Conservation (phyloP, 2,797 vertebrate species). For the Typhlichthys eigenmanni region DNA sequence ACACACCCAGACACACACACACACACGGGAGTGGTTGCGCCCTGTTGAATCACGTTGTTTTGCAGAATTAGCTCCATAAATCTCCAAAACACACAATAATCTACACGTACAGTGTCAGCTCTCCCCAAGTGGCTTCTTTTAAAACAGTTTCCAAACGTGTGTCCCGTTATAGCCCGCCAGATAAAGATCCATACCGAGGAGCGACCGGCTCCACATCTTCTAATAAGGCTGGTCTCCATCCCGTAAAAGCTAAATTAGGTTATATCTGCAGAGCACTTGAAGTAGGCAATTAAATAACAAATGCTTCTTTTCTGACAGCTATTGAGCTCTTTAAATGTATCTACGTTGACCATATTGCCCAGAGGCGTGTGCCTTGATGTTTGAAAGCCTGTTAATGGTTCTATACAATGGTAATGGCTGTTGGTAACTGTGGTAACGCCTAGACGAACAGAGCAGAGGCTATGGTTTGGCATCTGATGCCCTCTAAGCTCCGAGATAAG, state of each 20-base stretch:
- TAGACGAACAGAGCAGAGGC: not conserved
- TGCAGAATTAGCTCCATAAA: constrained; percentile 18
- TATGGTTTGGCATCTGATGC: constrained; percentile 27
- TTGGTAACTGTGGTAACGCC: constrained; percentile 33
- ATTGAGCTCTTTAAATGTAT: not conserved
- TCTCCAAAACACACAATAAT: constrained; percentile 12
- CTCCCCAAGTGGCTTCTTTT: no score
- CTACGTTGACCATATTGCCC: not conserved
- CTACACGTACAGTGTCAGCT: not conserved
- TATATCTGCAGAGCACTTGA: no score
- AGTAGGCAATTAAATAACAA: no score
- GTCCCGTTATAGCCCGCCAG: no score
- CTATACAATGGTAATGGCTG: not conserved
- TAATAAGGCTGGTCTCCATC: no score
- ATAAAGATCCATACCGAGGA: no score
- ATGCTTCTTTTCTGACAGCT: not conserved
- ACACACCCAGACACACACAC: not conserved
- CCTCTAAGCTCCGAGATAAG: constrained; percentile 18
- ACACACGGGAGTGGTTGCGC: no score
- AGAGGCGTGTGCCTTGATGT: not conserved
- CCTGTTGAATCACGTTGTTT: constrained; percentile 26
- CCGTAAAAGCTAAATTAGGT: no score
- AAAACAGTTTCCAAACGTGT: no score
- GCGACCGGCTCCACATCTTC: no score
- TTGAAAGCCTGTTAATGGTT: constrained; percentile 16